Evolutionary conservation across 2,888 invertebrate genomes (phyloP).

Genomic region (Augiades crinisus): DNA sequence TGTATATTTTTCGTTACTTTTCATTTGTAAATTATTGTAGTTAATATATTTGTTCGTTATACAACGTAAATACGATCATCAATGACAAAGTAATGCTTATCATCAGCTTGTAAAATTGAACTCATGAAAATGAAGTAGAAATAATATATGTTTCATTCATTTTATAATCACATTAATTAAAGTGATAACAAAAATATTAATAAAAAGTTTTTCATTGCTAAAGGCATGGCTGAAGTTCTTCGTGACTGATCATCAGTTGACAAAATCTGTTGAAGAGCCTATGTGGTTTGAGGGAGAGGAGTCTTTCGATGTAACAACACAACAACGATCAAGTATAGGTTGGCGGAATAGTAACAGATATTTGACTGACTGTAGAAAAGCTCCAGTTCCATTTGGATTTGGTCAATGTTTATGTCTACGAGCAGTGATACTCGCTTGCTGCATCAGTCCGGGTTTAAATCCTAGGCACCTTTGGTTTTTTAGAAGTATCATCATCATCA

Average conservation of each 20-base stretch:
- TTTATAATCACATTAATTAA: constrained; percentile 6
- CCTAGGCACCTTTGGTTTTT: too few species aligned
- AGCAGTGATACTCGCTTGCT: too few species aligned
- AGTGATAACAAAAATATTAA: constrained; percentile 39
- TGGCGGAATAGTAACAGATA: too few species aligned
- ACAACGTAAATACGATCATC: neutral
- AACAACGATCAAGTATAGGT: too few species aligned
- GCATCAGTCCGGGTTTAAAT: too few species aligned
- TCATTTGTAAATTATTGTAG: too few species aligned
- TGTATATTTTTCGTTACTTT: neutral
- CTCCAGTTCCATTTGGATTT: too few species aligned
- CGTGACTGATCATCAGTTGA: constrained; percentile 77
- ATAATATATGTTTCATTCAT: neutral
- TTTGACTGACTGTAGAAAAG: too few species aligned
- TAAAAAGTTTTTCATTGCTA: constrained; percentile 64
- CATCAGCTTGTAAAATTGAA: constrained; percentile 10
- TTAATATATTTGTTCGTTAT: neutral
- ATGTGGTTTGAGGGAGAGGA: constrained; percentile 70
- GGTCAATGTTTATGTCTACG: too few species aligned
- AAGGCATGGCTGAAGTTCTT: constrained; percentile 82
- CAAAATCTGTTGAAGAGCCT: constrained; percentile 74
- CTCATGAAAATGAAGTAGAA: neutral
- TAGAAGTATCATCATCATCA: too few species aligned
- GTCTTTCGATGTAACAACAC: constrained; percentile 57
- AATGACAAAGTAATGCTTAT: constrained; percentile 16